These are phyloP conservation scores for Thinocorus orbignyianus DNA, from an alignment of 2,113 vertebrate species.

Conservation along the genomic window DNA sequence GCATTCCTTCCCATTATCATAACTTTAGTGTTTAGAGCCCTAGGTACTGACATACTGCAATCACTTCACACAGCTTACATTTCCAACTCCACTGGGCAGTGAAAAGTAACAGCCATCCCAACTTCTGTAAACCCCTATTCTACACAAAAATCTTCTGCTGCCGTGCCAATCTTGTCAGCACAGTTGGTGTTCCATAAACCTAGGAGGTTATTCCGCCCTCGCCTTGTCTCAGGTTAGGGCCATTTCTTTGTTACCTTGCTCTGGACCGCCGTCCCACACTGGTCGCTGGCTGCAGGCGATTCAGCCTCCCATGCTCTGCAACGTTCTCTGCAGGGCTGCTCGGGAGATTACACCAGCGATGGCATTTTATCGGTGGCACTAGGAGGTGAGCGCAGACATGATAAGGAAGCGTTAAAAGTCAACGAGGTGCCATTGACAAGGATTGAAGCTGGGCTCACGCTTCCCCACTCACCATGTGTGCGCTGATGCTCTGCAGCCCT, in stretches of 20 bases:
- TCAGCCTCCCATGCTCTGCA: neutral
- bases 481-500: constrained; percentile 3
- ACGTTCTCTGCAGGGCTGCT: neutral
- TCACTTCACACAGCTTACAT: neutral
- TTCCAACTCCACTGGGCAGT: neutral
- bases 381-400: constrained; percentile 51
- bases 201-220: fast-evolving
- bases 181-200: neutral
- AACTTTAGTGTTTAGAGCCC: neutral
- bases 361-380: constrained; percentile 75
- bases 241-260: neutral
- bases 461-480: neutral
- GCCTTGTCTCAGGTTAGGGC: neutral
- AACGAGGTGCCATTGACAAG: constrained; percentile 69
- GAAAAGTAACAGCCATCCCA: neutral
- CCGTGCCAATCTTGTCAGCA: fast-evolving
- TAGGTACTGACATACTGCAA: neutral
- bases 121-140: neutral
- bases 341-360: neutral
- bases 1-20: neutral
- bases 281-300: neutral
- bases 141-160: neutral
- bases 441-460: constrained; percentile 14
- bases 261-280: neutral
- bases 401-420: constrained; percentile 73